Evolutionary conservation across 2,113 vertebrate genomes (phyloP).

Genomic region (Alectura lathami): DNA sequence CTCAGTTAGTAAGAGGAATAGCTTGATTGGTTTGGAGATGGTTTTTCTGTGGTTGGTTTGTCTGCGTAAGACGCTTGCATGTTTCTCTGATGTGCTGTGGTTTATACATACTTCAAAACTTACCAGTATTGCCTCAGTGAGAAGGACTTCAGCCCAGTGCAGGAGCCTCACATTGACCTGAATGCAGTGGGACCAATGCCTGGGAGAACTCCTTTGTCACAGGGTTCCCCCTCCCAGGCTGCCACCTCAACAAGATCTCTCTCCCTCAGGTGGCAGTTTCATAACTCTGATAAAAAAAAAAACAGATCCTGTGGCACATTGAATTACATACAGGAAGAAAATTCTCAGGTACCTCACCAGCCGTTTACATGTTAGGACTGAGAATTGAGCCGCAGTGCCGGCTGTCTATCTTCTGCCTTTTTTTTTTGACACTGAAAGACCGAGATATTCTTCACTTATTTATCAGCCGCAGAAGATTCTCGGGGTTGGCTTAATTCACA

Average conservation of each 20-base stretch:
- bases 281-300: not conserved
- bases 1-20: not conserved
- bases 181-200: not conserved
- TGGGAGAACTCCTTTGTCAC: fast-evolving
- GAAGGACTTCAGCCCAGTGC: not conserved
- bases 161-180: fast-evolving
- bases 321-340: not conserved
- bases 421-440: not conserved
- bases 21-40: not conserved
- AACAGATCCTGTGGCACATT: not conserved
- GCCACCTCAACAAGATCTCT: not conserved
- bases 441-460: not conserved
- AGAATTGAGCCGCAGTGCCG: not conserved
- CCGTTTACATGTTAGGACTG: not conserved
- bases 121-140: not conserved
- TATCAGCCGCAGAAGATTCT: not conserved
- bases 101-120: not conserved
- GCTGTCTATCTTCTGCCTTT: not conserved
- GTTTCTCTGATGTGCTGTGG: not conserved
- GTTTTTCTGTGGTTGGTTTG: not conserved
- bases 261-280: not conserved
- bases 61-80: not conserved
- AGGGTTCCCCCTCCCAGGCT: not conserved
- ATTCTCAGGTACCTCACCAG: not conserved
- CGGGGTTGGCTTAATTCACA: not conserved